A percentile compares a stretch with the other conserved stretches of the same genome.
These are phyloP conservation scores for Entomobrya proxima DNA, from an alignment of 2,888 invertebrate genomes.

Conservation along the genomic window DNA sequence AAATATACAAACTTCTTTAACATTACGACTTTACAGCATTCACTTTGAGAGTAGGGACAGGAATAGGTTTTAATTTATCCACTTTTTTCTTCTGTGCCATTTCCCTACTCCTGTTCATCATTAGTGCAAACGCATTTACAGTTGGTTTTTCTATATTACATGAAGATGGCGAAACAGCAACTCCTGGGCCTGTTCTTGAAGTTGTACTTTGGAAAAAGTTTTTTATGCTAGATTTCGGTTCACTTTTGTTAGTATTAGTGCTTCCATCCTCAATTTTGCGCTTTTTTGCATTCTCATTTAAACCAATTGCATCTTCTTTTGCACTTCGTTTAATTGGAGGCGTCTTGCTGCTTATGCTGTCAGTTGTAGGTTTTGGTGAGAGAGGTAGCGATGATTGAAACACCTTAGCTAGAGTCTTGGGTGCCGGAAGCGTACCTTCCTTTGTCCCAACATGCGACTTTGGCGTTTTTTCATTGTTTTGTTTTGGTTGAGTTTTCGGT, in stretches of 20 bases:
- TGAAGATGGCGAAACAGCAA: not conserved
- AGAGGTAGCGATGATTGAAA: not conserved
- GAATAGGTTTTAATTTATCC: constrained; percentile 42
- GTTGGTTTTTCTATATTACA: constrained; percentile 42
- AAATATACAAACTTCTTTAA: not conserved
- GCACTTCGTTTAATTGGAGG: constrained; percentile 33
- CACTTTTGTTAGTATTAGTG: not conserved
- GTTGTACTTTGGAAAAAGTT: constrained; percentile 29
- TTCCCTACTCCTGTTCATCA: constrained; percentile 72
- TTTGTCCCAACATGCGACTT: not conserved
- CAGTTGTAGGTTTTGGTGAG: not conserved
- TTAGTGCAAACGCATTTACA: constrained; percentile 71
- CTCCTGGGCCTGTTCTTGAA: not conserved
- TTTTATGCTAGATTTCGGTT: constrained; percentile 4
- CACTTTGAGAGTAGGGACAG: constrained; percentile 12
- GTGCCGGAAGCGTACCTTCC: not conserved
- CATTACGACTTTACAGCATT: constrained; percentile 33
- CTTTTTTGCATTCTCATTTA: not conserved
- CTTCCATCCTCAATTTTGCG: constrained; percentile 6
- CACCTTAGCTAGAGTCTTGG: not conserved
- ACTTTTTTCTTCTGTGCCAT: constrained; percentile 67
- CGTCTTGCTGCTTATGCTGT: not conserved
- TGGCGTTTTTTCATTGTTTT: not conserved
- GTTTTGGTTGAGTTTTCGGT: not conserved
- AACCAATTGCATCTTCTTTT: not conserved